Evolutionary conservation across 2,888 invertebrate genomes (phyloP), one percentile per base, ranked within the genome.

Genomic region (Neelides folsomi): DNA sequence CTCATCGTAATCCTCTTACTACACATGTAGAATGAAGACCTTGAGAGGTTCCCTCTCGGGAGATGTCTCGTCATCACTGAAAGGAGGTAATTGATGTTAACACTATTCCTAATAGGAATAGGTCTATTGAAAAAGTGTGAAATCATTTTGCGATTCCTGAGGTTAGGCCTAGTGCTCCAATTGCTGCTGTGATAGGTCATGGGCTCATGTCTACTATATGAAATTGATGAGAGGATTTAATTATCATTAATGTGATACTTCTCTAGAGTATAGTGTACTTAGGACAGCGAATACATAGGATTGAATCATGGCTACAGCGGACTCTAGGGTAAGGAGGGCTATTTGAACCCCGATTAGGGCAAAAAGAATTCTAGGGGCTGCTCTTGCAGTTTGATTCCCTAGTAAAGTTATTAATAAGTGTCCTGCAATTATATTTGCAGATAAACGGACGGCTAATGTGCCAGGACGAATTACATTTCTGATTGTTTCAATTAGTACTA

Each of bases 341-440:
- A 74, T 70, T 76, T 78, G 77, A 44, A 68, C 67, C 37, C 73
- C 43, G 62, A 76, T 61, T 69, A 75, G 67, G 36, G 37, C 13
- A 3, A 37, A 10, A 13, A 57, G 16, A 18, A 54, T 46, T 35
- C 55, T 0, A 27, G 36, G 43, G 15, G 46, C 35, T 1, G 45
- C 40, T 8, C 9, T 36, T 1, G 57, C 48, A 12, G 52, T 49
- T 52, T 57, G 59, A 59, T 73, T 72, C 54, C 77, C 75, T 66
- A 81, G 66, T 63, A 82, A 62, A 1, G 79, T 79, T 74, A 82
- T 69, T 67, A 82, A 62, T 70, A 83, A 67, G 68, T 83, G 81
- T 0, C 81, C 82, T 1, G 82, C 80, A 74, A 82, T 81, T 78
- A 83, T 82, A 74, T 83, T 83, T n/a, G 82, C 82, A 5, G 79